A percentile compares a stretch with the other conserved stretches of the same genome.
These are phyloP conservation scores for Hemibates koningsi DNA, from an alignment of 2,113 vertebrate genomes.

Conservation along the genomic window DNA sequence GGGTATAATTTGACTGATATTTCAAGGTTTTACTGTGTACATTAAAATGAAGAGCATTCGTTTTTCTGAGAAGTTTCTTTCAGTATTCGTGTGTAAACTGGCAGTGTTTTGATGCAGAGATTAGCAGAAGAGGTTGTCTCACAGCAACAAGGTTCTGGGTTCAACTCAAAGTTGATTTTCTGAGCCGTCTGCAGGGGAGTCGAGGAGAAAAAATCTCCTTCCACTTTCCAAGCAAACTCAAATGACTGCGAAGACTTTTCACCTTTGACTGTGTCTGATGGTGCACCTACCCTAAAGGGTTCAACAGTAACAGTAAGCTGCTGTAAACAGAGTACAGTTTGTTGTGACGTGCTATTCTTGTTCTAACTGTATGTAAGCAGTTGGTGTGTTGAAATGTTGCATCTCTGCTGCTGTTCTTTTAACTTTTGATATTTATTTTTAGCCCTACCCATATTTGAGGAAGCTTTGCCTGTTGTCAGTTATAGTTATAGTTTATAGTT, in stretches of 20 bases:
- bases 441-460: neutral
- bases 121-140: neutral
- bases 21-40: neutral
- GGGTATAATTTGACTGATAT: neutral
- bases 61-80: neutral
- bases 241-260: neutral
- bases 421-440: neutral
- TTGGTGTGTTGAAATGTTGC: neutral
- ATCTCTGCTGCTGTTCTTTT: neutral
- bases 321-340: neutral
- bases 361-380: neutral
- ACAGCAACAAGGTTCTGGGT: neutral
- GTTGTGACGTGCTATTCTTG: neutral
- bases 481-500: too few relatives aligned
- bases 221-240: neutral
- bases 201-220: neutral
- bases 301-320: neutral
- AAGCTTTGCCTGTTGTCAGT: neutral
- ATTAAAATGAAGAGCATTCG: neutral
- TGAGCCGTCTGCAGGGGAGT: neutral
- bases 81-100: neutral
- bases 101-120: neutral
- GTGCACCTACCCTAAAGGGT: neutral
- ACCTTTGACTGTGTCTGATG: neutral
- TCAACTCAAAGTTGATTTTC: neutral